Base-by-base conservation (phyloP, 2,113 vertebrate genomes). In the Pao palembangensis region DNA sequence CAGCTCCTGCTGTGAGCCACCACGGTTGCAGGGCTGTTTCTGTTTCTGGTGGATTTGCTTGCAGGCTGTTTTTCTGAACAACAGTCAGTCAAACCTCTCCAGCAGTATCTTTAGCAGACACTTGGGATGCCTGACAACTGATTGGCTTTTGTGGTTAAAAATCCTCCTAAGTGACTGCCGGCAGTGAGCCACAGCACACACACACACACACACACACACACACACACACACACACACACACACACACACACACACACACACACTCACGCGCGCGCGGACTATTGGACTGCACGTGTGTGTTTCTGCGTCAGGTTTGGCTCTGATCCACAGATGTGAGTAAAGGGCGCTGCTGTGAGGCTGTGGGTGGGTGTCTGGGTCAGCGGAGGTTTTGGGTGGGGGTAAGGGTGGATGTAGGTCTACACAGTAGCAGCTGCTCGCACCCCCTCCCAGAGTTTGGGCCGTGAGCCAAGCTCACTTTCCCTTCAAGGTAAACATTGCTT, bases 401-500 rank as follows among this genome's bases (percentile, higher is more conserved):
- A 69, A 84, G 69, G 76, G 85, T 75, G 70, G 68, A 73, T 81
- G 75, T 75, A 69, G 63, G 78, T 11, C 34, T 12, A 67, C 81
- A 81, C 83, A 79, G 85, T 80, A 85, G 83, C 85, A 66, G 52
- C 58, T 47, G 50, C 41, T 70, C 73, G 58, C 73, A 17, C 79
- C 44, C 50, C 21, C 34, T 25, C 58, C 76, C 20, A 74, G 67
- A 64, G 55, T 78, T 79, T 81, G 50, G 80, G 87, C 83, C 66
- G 42, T 51, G 64, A 67, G 87, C 88, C 88, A 90, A 88, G 82
- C 71, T 64, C 72, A 76, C 84, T 88, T 85, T 90, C 75, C 50
- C 72, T 87, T 64, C 58, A 79, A 86, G 81, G 83, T 87, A 87
- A 90, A 90, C 84, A 82, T 87, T 83, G 74, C 79, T 83, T 86